Conservation (phyloP, 37 sponge, comb jelly and placozoan genomes). For the Crambe crambe region DNA sequence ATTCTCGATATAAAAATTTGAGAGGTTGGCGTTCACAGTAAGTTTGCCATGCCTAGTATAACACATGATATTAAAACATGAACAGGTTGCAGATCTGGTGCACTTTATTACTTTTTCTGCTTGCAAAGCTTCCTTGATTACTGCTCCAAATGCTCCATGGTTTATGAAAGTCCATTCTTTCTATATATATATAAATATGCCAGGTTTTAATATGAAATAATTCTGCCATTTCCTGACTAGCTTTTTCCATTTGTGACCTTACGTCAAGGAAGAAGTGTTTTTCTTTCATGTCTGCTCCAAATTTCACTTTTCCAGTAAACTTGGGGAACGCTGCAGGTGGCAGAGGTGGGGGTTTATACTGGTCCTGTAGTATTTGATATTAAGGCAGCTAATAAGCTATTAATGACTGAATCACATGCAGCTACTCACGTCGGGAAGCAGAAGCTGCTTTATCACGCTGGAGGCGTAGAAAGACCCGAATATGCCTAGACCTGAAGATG, state of each 20-base stretch:
- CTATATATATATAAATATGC: conserved; percentile 13
- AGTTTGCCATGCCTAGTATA: conserved; percentile 50
- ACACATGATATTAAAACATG: neutral
- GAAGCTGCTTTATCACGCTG: conserved; percentile 42
- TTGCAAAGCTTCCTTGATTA: conserved; percentile 56
- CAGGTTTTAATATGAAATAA: neutral
- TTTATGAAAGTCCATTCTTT: conserved; percentile 70
- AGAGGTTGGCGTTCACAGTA: conserved; percentile 82
- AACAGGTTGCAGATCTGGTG: neutral
- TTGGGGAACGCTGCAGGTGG: conserved; percentile 48
- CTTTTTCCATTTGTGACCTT: too few species aligned
- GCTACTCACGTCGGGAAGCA: conserved; percentile 44
- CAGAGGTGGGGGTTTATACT: neutral
- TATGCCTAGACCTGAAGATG: too few species aligned
- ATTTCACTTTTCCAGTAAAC: conserved; percentile 39
- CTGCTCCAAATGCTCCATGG: conserved; percentile 90
- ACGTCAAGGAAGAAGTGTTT: conserved; percentile 59
- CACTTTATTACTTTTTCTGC: conserved; percentile 14
- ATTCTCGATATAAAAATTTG: conserved; percentile 70
- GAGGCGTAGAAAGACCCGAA: conserved; percentile 81
- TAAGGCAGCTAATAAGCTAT: too few species aligned
- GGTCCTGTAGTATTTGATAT: conserved; percentile 1
- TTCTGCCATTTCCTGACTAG: neutral
- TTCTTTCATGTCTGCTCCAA: conserved; percentile 49
- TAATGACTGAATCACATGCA: too few species aligned